phyloP scores from a whole-genome alignment of 2,113 vertebrate species.

The Thunnus thynnus region DNA sequence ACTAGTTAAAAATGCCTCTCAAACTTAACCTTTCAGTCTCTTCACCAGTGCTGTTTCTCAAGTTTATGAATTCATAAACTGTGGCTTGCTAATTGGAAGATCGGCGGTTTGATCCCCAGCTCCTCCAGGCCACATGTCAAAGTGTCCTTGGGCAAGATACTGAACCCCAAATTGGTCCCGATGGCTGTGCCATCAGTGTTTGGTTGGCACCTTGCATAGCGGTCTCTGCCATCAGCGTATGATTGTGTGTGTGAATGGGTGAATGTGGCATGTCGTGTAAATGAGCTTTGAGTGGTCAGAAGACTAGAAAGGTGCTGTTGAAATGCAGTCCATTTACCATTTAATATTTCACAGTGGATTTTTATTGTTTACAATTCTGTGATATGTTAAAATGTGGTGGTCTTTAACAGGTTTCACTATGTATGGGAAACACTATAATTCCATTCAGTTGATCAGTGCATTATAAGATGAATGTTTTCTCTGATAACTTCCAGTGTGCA shows the following conservation, averaged over 20 bases:
- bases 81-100: too few relatives aligned
- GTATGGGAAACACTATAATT: background rate
- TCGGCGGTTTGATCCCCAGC: too few relatives aligned
- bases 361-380: slow-evolving; percentile 34
- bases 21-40: slow-evolving; percentile 14
- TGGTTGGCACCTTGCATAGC: too few relatives aligned
- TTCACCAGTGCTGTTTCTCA: slow-evolving; percentile 5
- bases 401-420: background rate
- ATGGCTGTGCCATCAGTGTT: too few relatives aligned
- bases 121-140: too few relatives aligned
- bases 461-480: background rate
- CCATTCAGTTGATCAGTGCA: slow-evolving; percentile 25
- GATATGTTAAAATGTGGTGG: background rate
- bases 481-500: slow-evolving; percentile 25
- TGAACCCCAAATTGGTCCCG: too few relatives aligned
- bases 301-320: too few relatives aligned
- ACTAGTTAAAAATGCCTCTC: background rate
- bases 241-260: too few relatives aligned
- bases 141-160: too few relatives aligned
- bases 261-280: too few relatives aligned
- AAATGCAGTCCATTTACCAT: background rate
- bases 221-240: too few relatives aligned
- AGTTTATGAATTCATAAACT: background rate
- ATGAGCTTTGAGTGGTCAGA: too few relatives aligned
- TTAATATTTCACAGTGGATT: slow-evolving; percentile 4